phyloP scores from a whole-genome alignment of 1,140 invertebrate species.

The Caenorhabditis tropicalis region DNA sequence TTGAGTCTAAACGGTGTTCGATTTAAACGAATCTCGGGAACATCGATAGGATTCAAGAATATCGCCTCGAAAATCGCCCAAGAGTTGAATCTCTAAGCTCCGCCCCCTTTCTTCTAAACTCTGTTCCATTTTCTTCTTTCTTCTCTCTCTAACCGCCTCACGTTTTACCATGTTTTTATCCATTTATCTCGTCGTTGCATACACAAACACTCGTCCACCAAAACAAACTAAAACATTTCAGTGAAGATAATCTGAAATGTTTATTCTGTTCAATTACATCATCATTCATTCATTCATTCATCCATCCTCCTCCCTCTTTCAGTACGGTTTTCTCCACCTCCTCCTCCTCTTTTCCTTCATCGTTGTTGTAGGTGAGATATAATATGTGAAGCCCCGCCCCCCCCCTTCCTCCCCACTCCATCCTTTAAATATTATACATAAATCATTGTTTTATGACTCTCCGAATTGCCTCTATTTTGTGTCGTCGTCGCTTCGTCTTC shows the following conservation, averaged over 20 bases:
- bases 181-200: not conserved
- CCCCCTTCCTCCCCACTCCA: not conserved
- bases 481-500: constrained; percentile 86
- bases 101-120: not conserved
- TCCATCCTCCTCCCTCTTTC: not conserved
- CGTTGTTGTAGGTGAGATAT: not conserved
- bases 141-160: constrained; percentile 31
- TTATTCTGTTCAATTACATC: too few species aligned
- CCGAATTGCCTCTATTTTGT: not conserved
- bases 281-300: too few species aligned
- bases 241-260: constrained; percentile 24
- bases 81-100: constrained; percentile 90
- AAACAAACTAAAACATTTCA: not conserved
- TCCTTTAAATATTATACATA: not conserved
- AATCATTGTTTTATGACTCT: constrained; percentile 23
- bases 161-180: not conserved
- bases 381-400: constrained; percentile 72
- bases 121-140: not conserved
- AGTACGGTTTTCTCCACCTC: not conserved
- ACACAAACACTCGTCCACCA: not conserved
- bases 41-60: constrained; percentile 99
- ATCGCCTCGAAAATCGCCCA: constrained; percentile 99
- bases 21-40: constrained; percentile 98
- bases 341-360: not conserved
- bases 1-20: constrained; percentile 97